Percentiles rank a stretch among this genome's conserved stretches.
Evolutionary conservation across 2,888 invertebrate genomes (phyloP).

Genomic region (Noctuana brunneofusca): DNA sequence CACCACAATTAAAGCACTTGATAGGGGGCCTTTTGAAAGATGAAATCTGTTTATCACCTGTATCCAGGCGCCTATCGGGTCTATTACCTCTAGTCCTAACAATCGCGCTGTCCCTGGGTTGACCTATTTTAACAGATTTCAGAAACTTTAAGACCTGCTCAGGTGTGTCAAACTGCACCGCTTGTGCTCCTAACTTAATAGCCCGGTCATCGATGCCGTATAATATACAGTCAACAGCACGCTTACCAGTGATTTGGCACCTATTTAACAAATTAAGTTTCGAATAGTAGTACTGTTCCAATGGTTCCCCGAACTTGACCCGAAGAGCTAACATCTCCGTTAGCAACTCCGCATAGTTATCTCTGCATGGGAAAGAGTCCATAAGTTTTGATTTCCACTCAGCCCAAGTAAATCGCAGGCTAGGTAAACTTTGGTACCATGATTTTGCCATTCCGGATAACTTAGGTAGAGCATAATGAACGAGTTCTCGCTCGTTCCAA

Average conservation of each 20-base stretch:
- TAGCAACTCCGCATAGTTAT: background rate
- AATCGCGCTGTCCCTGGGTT: no score
- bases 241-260: background rate
- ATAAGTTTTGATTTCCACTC: background rate
- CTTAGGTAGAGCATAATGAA: background rate
- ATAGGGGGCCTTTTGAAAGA: no score
- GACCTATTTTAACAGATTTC: no score
- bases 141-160: background rate
- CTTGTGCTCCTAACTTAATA: background rate
- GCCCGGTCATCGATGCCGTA: background rate
- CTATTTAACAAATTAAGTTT: background rate
- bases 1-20: no score
- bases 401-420: background rate
- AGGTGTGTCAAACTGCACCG: background rate
- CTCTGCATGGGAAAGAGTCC: background rate
- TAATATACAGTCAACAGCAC: background rate
- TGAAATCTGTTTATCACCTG: no score
- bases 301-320: background rate
- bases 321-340: background rate
- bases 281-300: background rate
- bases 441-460: background rate
- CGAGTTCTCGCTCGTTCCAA: background rate
- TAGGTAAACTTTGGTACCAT: background rate
- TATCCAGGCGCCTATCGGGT: no score
- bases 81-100: no score